These are phyloP conservation scores for Palloptera scutellata DNA, from an alignment of 2,888 invertebrate species.

Conservation along the genomic window DNA sequence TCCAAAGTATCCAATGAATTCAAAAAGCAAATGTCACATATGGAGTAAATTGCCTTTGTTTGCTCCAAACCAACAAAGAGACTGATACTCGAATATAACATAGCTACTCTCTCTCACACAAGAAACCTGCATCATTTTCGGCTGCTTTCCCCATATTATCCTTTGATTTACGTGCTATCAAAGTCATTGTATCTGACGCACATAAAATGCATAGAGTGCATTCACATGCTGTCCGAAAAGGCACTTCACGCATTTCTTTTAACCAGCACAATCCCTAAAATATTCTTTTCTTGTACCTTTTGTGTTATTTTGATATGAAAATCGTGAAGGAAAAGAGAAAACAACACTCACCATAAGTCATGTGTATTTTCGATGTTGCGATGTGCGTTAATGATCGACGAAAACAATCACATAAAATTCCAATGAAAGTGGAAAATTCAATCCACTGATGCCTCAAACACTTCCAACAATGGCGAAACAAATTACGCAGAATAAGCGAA, in stretches of 20 bases:
- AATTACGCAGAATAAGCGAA: slow-evolving; percentile 31
- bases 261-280: slow-evolving; percentile 2
- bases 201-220: not conserved
- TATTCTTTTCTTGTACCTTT: slow-evolving; percentile 19
- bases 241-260: slow-evolving; percentile 7
- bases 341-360: slow-evolving; percentile 15
- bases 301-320: slow-evolving; percentile 30
- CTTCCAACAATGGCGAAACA: slow-evolving; percentile 41
- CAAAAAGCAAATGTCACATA: too few species aligned
- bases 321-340: slow-evolving; percentile 19
- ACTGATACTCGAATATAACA: too few species aligned
- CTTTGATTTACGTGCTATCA: slow-evolving; percentile 26
- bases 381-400: not conserved
- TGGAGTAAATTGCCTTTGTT: too few species aligned
- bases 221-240: not conserved
- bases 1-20: too few species aligned
- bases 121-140: too few species aligned
- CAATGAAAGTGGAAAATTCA: too few species aligned
- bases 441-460: slow-evolving; percentile 31
- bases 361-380: slow-evolving; percentile 7
- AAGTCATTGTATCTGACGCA: slow-evolving; percentile 16
- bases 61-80: too few species aligned
- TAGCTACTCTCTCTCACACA: too few species aligned
- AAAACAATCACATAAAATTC: too few species aligned
- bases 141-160: slow-evolving; percentile 1